phyloP scores from a whole-genome alignment of 2,113 vertebrate species.

The Syngnathoides biaculeatus region DNA sequence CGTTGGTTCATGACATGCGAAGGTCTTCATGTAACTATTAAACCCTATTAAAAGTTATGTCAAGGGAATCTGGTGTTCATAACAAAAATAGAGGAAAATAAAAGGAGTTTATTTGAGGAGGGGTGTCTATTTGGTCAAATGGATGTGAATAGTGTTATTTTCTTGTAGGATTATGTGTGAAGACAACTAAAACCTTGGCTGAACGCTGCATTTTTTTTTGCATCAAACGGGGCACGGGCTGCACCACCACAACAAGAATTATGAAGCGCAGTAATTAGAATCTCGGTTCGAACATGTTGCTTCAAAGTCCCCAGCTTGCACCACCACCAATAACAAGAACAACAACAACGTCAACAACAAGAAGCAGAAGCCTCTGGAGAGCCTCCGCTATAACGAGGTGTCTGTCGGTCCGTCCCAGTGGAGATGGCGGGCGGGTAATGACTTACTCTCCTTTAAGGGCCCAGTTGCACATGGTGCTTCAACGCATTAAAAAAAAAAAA shows the following conservation, averaged over 20 bases:
- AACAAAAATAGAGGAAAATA: too few species aligned
- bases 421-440: conserved; percentile 1
- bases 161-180: background rate
- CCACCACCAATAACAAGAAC: too few species aligned
- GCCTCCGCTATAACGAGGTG: conserved; percentile 44
- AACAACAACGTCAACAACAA: conserved; percentile 60
- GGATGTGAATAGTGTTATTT: too few species aligned
- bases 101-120: too few species aligned
- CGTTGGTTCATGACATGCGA: too few species aligned
- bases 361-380: conserved; percentile 49
- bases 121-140: too few species aligned
- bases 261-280: conserved; percentile 31
- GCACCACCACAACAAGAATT: background rate
- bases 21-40: too few species aligned
- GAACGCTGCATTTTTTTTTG: background rate
- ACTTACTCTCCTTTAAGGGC: background rate
- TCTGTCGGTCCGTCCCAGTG: conserved; percentile 28
- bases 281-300: background rate
- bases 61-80: too few species aligned
- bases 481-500: too few species aligned
- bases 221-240: background rate
- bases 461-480: too few species aligned
- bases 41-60: too few species aligned
- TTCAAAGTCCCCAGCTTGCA: conserved; percentile 27
- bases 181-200: background rate